Conservation (phyloP, 2,797 vertebrate species). For the Scyliorhinus canicula region DNA sequence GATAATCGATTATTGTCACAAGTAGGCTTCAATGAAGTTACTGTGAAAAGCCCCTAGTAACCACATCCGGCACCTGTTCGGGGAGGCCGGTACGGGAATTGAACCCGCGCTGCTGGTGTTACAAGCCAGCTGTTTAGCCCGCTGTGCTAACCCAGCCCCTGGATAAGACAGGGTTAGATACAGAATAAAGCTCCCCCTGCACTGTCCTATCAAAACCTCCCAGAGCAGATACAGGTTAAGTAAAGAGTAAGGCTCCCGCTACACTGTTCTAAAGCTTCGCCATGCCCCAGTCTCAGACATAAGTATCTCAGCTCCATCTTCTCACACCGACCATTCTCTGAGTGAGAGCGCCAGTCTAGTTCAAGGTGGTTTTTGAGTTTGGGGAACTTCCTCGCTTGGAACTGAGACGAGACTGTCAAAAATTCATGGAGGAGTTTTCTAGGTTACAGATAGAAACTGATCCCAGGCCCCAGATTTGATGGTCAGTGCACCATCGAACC, state of each 20-base stretch:
- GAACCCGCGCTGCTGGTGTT: too few species aligned
- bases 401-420: neutral
- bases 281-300: neutral
- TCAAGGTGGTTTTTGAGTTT: neutral
- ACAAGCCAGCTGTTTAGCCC: too few species aligned
- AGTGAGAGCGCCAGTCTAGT: neutral
- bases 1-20: too few species aligned
- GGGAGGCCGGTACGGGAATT: too few species aligned
- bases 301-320: too few species aligned
- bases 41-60: too few species aligned
- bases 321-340: neutral
- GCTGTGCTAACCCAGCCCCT: too few species aligned
- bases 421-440: neutral
- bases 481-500: neutral
- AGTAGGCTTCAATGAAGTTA: too few species aligned
- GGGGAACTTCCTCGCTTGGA: neutral
- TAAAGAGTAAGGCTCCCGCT: neutral
- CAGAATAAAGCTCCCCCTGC: neutral
- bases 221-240: neutral
- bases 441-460: neutral
- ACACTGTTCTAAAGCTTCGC: neutral
- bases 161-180: neutral
- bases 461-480: neutral
- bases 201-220: neutral
- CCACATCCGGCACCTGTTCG: too few species aligned